Evolutionary conservation across 2,888 invertebrate species (phyloP).

Genomic region (Lasius fuliginosus): DNA sequence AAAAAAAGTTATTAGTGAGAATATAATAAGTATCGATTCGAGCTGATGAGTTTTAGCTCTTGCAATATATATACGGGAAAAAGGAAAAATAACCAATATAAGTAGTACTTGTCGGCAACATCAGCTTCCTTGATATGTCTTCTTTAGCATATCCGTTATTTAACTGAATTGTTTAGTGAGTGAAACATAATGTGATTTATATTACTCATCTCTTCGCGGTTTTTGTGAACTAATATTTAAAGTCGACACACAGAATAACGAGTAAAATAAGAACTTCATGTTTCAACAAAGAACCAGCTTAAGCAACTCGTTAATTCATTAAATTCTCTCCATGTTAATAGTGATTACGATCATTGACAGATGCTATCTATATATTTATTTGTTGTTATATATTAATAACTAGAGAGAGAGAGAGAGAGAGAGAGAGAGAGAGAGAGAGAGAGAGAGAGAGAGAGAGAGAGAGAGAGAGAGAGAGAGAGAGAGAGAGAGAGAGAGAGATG

Average conservation of each 20-base stretch:
- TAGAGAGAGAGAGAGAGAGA: constrained; percentile 20
- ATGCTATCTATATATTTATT: constrained; percentile 84
- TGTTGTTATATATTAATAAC: constrained; percentile 84
- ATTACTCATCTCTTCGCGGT: constrained; percentile 69
- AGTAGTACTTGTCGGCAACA: constrained; percentile 77
- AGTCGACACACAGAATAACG: constrained; percentile 65
- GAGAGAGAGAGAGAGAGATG: constrained; percentile 72
- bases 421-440: constrained; percentile 2
- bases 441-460: constrained; percentile 66
- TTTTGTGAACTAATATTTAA: constrained; percentile 72
- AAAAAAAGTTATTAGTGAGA: constrained; percentile 64
- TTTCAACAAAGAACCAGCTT: constrained; percentile 58
- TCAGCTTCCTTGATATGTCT: constrained; percentile 82
- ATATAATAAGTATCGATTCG: constrained; percentile 64
- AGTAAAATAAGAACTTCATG: constrained; percentile 62
- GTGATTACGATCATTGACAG: constrained; percentile 83
- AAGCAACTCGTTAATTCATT: constrained; percentile 72
- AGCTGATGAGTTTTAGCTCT: constrained; percentile 61
- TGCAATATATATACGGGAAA: constrained; percentile 57
- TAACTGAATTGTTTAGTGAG: constrained; percentile 80
- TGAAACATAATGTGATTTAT: constrained; percentile 78
- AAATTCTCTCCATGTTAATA: constrained; percentile 84
- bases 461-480: neutral
- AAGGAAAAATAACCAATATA: constrained; percentile 66
- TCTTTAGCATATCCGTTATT: constrained; percentile 82